phyloP scores from a whole-genome alignment of 2,113 vertebrate species.

The Motacilla tschutschensis region DNA sequence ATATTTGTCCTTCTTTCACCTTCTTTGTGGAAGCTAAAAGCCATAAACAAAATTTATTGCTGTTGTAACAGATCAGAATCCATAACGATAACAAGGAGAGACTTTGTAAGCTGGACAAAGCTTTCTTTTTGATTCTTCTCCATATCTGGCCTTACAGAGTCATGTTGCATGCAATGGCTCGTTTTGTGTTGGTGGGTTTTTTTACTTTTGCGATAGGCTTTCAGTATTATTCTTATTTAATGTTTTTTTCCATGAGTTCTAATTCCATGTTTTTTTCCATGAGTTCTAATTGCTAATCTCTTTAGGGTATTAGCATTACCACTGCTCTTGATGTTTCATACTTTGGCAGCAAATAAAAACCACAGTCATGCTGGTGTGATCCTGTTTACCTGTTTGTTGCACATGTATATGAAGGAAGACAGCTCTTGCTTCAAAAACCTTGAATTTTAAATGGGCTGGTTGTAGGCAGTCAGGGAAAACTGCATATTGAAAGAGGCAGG shows the following conservation, averaged over 20 bases:
- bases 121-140: conserved; percentile 12
- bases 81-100: conserved; percentile 15
- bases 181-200: background rate
- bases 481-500: background rate
- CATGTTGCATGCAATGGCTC: background rate
- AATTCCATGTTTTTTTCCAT: background rate
- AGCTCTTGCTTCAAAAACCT: background rate
- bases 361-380: background rate
- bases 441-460: background rate
- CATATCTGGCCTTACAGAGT: background rate
- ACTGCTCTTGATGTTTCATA: background rate
- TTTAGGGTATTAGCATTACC: background rate
- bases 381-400: background rate
- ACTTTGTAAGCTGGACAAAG: background rate
- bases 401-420: background rate
- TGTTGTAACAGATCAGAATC: conserved; percentile 31
- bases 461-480: background rate
- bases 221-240: background rate
- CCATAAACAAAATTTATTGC: conserved; percentile 25
- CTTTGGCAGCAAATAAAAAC: background rate
- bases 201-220: background rate
- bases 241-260: background rate
- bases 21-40: conserved; percentile 22
- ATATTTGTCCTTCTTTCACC: background rate
- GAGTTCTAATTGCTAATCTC: background rate